phyloP scores from a whole-genome alignment of 2,888 invertebrate species.

The Nomada ferruginata region DNA sequence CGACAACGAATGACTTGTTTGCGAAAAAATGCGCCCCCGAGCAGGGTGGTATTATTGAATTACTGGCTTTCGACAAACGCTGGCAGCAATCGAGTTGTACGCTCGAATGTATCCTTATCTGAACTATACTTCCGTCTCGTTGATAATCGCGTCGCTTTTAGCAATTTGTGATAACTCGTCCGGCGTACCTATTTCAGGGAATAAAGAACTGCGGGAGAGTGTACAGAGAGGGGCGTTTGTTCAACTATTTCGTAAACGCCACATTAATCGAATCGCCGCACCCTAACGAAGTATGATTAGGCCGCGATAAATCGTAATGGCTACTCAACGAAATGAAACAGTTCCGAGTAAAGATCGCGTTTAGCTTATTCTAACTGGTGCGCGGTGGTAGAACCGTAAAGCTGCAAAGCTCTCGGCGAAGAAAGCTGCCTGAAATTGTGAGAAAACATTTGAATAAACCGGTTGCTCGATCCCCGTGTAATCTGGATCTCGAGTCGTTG shows the following conservation, averaged over 20 bases:
- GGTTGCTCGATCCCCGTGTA: background rate
- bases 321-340: background rate
- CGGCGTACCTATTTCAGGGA: background rate
- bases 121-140: slow-evolving; percentile 52
- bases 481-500: slow-evolving; percentile 4
- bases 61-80: slow-evolving; percentile 14
- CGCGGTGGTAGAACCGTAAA: background rate
- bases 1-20: background rate
- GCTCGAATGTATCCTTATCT: slow-evolving; percentile 49
- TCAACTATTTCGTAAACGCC: slow-evolving; percentile 11
- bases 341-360: background rate
- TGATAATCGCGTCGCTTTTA: slow-evolving; percentile 50
- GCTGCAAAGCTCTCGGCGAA: background rate
- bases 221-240: background rate
- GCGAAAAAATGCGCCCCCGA: background rate
- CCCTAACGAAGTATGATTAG: no score
- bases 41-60: background rate
- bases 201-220: no score
- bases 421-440: background rate
- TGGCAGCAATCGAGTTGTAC: slow-evolving; percentile 15
- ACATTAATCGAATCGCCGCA: no score
- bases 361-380: background rate
- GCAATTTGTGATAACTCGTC: slow-evolving; percentile 34
- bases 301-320: no score
- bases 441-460: slow-evolving; percentile 10